These are phyloP conservation scores for Eulemur albifrons DNA, from an alignment of 2,797 vertebrate species.

Conservation along the genomic window DNA sequence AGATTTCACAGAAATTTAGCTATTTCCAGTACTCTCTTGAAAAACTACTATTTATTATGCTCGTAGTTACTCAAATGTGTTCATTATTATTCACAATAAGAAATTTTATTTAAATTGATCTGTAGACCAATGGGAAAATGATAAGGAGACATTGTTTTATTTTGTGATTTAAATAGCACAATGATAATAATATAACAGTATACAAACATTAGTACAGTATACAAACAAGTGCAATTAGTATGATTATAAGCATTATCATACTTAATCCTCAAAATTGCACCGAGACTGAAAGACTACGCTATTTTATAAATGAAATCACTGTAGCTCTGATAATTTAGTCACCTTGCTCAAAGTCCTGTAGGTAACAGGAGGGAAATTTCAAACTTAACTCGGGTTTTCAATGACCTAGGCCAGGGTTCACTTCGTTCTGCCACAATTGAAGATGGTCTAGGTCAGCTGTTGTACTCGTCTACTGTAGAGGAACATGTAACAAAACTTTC, in stretches of 20 bases:
- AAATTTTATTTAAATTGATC: background rate
- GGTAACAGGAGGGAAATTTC: background rate
- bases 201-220: background rate
- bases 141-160: background rate
- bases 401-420: background rate
- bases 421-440: background rate
- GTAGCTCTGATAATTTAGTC: background rate
- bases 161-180: background rate
- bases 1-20: background rate
- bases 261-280: background rate
- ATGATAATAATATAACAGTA: background rate
- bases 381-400: background rate
- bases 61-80: background rate
- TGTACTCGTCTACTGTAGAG: background rate
- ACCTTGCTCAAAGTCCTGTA: background rate
- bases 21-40: background rate
- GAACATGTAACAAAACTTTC: background rate
- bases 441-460: background rate
- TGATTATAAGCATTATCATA: background rate
- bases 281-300: background rate
- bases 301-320: background rate
- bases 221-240: too few species aligned
- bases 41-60: background rate
- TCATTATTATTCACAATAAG: background rate
- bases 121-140: background rate